A percentile compares a stretch with the other conserved stretches of the same genome.
These are phyloP conservation scores for Trichonephila clavata DNA, from an alignment of 1,140 invertebrate species.

Conservation along the genomic window DNA sequence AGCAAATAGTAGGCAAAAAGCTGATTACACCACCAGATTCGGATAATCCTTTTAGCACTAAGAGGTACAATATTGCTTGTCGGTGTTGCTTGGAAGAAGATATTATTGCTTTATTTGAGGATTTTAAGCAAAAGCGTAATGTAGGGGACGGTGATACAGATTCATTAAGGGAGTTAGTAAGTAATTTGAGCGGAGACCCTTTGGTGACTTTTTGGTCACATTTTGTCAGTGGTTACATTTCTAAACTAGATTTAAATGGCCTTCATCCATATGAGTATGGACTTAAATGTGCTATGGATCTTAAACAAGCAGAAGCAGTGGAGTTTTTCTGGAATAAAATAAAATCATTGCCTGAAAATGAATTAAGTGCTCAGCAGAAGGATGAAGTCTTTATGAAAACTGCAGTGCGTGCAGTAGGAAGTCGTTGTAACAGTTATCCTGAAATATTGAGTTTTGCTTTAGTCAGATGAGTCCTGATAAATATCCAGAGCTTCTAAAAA, in stretches of 20 bases:
- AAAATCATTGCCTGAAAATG: constrained; percentile 17
- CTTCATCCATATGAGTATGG: background rate
- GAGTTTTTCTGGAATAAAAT: constrained; percentile 30
- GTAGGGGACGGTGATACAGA: no score
- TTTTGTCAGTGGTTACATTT: background rate
- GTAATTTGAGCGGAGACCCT: no score
- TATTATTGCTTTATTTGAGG: constrained; percentile 18
- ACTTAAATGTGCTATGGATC: background rate
- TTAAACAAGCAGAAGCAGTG: background rate
- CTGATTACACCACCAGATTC: no score
- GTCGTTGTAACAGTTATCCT: background rate
- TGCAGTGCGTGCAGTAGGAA: background rate
- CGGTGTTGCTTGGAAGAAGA: constrained; percentile 2
- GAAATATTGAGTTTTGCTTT: constrained; percentile 14
- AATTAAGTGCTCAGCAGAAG: background rate
- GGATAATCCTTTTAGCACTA: background rate
- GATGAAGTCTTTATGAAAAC: constrained; percentile 18
- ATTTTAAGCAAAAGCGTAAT: background rate
- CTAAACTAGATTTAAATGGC: background rate
- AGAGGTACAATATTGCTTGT: background rate
- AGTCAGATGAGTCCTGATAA: constrained; percentile 25
- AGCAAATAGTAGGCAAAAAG: no score
- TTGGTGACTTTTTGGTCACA: background rate
- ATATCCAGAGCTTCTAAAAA: constrained; percentile 17
- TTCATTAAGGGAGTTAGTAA: no score